Conservation (phyloP, 2,797 vertebrate genomes). For the Gila robusta region DNA sequence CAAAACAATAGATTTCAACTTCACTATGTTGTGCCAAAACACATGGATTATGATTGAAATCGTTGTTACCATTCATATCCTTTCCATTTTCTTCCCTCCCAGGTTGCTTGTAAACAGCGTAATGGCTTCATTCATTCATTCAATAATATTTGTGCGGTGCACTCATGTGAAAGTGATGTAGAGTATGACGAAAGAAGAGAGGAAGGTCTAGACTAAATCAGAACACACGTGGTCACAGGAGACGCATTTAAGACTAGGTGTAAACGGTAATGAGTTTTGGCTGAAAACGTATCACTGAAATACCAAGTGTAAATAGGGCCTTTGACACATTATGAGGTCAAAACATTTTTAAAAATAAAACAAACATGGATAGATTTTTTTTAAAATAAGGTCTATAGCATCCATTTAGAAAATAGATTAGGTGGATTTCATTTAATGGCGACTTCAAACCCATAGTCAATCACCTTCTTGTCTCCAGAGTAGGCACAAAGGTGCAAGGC, state of each 20-base stretch:
- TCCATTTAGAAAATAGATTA: neutral
- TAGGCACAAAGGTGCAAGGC: slow-evolving; percentile 70
- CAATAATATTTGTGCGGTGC: neutral
- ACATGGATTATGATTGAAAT: neutral
- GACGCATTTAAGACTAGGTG: neutral
- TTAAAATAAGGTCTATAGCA: neutral
- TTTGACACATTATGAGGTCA: neutral
- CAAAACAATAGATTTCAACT: neutral
- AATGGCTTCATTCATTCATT: neutral
- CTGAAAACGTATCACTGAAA: neutral
- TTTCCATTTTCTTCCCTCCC: neutral
- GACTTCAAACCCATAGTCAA: neutral
- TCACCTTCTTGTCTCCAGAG: slow-evolving; percentile 70
- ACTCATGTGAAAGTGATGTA: neutral
- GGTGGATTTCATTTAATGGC: neutral
- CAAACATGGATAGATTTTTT: neutral
- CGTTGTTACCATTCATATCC: neutral
- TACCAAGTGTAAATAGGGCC: neutral
- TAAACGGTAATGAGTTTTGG: neutral
- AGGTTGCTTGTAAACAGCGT: neutral
- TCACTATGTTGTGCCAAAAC: neutral
- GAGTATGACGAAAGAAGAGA: neutral
- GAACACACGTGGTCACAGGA: neutral
- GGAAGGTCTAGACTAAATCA: neutral
- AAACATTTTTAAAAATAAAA: neutral